Evolutionary conservation across 2,888 invertebrate genomes (phyloP).

Genomic region (Andrena camellia): DNA sequence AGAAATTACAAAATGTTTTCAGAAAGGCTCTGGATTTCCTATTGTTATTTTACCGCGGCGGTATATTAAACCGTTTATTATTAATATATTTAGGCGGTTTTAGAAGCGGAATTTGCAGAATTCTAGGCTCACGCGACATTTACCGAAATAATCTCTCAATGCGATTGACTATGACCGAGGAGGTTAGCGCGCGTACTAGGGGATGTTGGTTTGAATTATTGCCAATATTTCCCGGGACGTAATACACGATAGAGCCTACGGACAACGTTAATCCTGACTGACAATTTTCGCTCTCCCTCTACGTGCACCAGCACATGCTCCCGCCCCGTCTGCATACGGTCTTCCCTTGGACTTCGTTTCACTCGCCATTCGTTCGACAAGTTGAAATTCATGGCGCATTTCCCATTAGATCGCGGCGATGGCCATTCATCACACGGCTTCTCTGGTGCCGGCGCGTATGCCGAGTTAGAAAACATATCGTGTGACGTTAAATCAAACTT

Average conservation of each 20-base stretch:
- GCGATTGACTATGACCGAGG: constrained; percentile 48
- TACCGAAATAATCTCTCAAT: constrained; percentile 39
- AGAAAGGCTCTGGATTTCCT: not conserved
- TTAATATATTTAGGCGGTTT: not conserved
- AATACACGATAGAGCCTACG: constrained; percentile 47
- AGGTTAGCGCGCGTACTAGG: constrained; percentile 39
- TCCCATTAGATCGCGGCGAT: constrained; percentile 33
- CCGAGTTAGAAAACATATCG: not conserved
- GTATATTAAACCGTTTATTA: not conserved
- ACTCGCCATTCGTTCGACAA: constrained; percentile 21
- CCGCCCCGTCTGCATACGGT: constrained; percentile 8
- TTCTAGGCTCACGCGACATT: constrained; percentile 24
- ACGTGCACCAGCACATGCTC: constrained; percentile 13
- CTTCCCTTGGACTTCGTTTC: constrained; percentile 48
- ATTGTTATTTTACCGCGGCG: not conserved
- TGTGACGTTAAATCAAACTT: not conserved
- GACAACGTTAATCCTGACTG: constrained; percentile 58
- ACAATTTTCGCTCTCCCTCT: constrained; percentile 57
- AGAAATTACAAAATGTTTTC: not conserved
- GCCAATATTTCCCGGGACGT: constrained; percentile 59
- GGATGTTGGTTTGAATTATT: constrained; percentile 60
- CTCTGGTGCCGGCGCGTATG: not conserved
- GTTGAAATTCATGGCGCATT: constrained; percentile 35
- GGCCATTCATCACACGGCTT: constrained; percentile 20
- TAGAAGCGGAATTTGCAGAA: constrained; percentile 12